phyloP scores from a whole-genome alignment of 1,140 invertebrate genomes.

The Frieseomelitta varia region DNA sequence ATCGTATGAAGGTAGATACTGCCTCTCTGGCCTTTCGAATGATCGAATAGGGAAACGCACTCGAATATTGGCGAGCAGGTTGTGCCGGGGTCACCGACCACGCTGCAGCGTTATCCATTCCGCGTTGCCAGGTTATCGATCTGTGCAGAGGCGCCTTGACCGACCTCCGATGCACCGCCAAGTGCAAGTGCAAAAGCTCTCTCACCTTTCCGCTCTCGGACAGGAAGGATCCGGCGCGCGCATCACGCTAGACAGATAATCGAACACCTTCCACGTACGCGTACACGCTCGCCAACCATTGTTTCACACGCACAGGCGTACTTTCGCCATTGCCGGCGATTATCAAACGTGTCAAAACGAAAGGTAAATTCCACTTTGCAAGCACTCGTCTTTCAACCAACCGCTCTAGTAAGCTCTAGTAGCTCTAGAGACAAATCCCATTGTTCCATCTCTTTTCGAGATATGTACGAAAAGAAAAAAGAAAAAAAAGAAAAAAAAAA shows the following conservation, averaged over 20 bases:
- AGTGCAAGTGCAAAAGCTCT: constrained; percentile 81
- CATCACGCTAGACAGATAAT: constrained; percentile 36
- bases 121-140: constrained; percentile 80
- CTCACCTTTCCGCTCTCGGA: constrained; percentile 40
- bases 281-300: neutral
- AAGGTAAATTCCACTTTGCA: neutral
- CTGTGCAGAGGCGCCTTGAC: constrained; percentile 78
- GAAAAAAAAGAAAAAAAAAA: too few relatives aligned
- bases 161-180: constrained; percentile 77
- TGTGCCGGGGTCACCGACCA: constrained; percentile 72
- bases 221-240: constrained; percentile 26
- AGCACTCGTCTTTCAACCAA: neutral
- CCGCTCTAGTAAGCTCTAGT: too few relatives aligned
- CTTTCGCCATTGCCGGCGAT: too few relatives aligned
- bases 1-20: neutral
- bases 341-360: neutral
- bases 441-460: neutral
- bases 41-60: neutral
- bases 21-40: neutral
- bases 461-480: too few relatives aligned
- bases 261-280: neutral
- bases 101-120: constrained; percentile 74
- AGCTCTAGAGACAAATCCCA: neutral
- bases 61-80: constrained; percentile 43
- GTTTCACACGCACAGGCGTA: neutral